Conservation (phyloP, 2,888 invertebrate genomes). For the Melanchra persicariae region DNA sequence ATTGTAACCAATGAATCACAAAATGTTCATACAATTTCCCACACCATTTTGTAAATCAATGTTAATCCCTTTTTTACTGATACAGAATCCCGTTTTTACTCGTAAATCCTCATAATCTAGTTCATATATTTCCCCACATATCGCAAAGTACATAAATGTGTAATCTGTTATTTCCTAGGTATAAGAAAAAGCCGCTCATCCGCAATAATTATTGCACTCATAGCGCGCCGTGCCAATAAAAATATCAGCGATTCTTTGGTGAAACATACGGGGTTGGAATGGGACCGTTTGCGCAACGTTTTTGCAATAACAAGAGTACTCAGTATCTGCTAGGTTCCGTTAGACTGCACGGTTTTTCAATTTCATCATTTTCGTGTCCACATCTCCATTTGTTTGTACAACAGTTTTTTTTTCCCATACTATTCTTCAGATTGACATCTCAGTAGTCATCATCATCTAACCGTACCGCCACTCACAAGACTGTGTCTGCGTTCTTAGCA, state of each 20-base stretch:
- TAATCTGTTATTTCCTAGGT: slow-evolving; percentile 61
- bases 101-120: slow-evolving; percentile 30
- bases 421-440: too few relatives aligned
- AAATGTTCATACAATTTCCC: slow-evolving; percentile 1
- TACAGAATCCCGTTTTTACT: slow-evolving; percentile 8
- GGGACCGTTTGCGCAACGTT: not conserved
- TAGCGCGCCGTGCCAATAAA: slow-evolving; percentile 57
- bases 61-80: not conserved
- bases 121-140: slow-evolving; percentile 32
- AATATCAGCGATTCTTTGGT: slow-evolving; percentile 53
- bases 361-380: too few relatives aligned
- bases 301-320: too few relatives aligned
- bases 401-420: too few relatives aligned
- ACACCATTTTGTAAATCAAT: slow-evolving; percentile 29
- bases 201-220: slow-evolving; percentile 50
- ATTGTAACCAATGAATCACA: not conserved
- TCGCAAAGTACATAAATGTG: slow-evolving; percentile 18
- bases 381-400: too few relatives aligned
- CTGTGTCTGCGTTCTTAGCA: too few relatives aligned
- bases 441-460: too few relatives aligned
- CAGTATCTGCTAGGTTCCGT: too few relatives aligned
- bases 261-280: slow-evolving; percentile 49
- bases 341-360: too few relatives aligned
- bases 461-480: too few relatives aligned
- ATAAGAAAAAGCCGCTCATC: slow-evolving; percentile 55